A percentile compares a stretch with the other conserved stretches of the same genome.
phyloP scores from a whole-genome alignment of 2,888 invertebrate genomes.

The Parelbella ahira region DNA sequence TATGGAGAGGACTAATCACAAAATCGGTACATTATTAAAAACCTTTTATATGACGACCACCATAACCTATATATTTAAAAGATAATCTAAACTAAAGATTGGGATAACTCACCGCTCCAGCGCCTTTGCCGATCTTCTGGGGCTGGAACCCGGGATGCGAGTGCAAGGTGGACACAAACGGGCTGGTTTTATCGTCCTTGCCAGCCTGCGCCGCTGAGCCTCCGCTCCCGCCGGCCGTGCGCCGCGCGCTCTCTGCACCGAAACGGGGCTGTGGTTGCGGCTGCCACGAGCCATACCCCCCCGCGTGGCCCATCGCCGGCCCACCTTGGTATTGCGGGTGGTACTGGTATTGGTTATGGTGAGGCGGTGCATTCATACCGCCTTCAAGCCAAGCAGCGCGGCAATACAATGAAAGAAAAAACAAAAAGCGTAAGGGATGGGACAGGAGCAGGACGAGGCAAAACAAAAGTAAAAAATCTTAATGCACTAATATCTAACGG shows the following conservation, averaged over 20 bases:
- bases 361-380: conserved; percentile 80
- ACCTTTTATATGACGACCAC: too few species aligned
- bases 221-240: conserved; percentile 44
- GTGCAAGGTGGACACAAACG: conserved; percentile 93
- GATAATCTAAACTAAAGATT: conserved; percentile 6
- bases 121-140: conserved; percentile 92
- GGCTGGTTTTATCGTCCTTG: conserved; percentile 87
- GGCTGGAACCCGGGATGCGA: conserved; percentile 96
- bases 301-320: conserved; percentile 45
- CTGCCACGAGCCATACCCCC: conserved; percentile 45
- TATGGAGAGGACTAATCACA: too few species aligned
- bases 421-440: conserved; percentile 75
- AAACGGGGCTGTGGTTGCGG: conserved; percentile 70
- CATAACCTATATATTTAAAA: not conserved
- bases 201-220: conserved; percentile 42
- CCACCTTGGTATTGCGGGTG: conserved; percentile 75
- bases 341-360: conserved; percentile 79
- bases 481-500: conserved; percentile 23
- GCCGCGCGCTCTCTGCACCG: conserved; percentile 74
- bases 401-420: conserved; percentile 81
- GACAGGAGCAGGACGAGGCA: conserved; percentile 56
- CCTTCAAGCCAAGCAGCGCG: conserved; percentile 80
- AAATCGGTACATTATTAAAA: too few species aligned
- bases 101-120: conserved; percentile 77
- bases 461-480: conserved; percentile 49